phyloP scores from a whole-genome alignment of 2,113 vertebrate genomes.

The Oncorhynchus tshawytscha region DNA sequence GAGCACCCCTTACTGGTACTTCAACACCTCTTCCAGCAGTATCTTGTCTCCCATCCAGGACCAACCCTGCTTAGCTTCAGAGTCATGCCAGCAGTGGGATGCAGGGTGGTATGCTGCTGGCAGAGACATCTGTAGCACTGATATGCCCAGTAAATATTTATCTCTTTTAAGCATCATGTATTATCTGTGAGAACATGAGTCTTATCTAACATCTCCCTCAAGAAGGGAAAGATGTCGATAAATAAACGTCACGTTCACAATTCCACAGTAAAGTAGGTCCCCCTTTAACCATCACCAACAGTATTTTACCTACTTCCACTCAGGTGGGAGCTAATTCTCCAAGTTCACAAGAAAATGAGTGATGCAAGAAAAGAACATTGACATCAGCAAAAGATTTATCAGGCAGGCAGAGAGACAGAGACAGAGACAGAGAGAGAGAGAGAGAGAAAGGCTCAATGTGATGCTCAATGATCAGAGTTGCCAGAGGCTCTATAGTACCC shows the following conservation, averaged over 20 bases:
- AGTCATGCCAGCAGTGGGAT: no score
- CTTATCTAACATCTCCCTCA: not conserved
- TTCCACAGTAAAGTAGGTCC: slow-evolving; percentile 19
- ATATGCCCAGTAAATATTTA: not conserved
- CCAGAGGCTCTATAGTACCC: slow-evolving; percentile 7
- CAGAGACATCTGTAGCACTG: not conserved
- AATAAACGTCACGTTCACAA: not conserved
- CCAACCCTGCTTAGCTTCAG: no score
- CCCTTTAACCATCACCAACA: slow-evolving; percentile 20
- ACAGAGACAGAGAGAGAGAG: slow-evolving; percentile 23
- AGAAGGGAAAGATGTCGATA: not conserved
- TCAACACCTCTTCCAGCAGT: no score
- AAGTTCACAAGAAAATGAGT: slow-evolving; percentile 66
- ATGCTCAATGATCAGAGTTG: slow-evolving; percentile 56
- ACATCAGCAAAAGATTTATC: slow-evolving; percentile 68
- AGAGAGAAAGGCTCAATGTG: not conserved
- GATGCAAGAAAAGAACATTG: slow-evolving; percentile 57
- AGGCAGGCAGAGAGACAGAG: slow-evolving; percentile 3
- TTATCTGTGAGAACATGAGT: not conserved
- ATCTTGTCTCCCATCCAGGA: no score
- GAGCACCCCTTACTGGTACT: no score
- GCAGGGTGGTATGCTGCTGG: no score
- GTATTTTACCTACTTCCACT: slow-evolving; percentile 33
- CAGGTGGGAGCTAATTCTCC: slow-evolving; percentile 32
- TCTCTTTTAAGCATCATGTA: not conserved